phyloP scores from a whole-genome alignment of 1,140 invertebrate species.

The Penaeus vannamei region DNA sequence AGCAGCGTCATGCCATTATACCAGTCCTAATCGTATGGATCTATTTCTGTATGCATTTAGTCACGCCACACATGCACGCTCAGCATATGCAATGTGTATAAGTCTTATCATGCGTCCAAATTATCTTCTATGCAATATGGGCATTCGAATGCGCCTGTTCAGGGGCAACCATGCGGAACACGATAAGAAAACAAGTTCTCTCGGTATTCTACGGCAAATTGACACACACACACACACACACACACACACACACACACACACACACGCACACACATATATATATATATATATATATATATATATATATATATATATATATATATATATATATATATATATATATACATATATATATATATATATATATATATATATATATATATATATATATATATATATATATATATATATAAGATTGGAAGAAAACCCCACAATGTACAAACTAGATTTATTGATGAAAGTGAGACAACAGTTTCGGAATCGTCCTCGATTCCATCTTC shows the following conservation, averaged over 20 bases:
- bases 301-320: constrained; percentile 5
- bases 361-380: constrained; percentile 7
- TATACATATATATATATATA: constrained; percentile 5
- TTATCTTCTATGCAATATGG: no score
- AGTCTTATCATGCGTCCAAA: no score
- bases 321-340: constrained; percentile 30
- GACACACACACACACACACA: not conserved
- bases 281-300: constrained; percentile 18
- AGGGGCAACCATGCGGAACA: not conserved
- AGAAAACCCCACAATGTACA: no score
- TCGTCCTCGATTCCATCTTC: no score
- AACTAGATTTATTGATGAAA: not conserved
- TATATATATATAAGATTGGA: not conserved
- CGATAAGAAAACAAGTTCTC: not conserved
- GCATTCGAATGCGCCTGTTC: no score
- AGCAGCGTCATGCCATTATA: no score
- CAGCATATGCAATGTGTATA: no score
- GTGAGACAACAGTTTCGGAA: no score
- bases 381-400: not conserved
- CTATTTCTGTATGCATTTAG: no score
- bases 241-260: not conserved
- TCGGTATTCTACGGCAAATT: not conserved
- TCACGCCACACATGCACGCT: no score
- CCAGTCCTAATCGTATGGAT: no score
- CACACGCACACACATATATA: not conserved